These are phyloP conservation scores for Pantala flavescens DNA, from an alignment of 1,140 invertebrate genomes.

Conservation along the genomic window DNA sequence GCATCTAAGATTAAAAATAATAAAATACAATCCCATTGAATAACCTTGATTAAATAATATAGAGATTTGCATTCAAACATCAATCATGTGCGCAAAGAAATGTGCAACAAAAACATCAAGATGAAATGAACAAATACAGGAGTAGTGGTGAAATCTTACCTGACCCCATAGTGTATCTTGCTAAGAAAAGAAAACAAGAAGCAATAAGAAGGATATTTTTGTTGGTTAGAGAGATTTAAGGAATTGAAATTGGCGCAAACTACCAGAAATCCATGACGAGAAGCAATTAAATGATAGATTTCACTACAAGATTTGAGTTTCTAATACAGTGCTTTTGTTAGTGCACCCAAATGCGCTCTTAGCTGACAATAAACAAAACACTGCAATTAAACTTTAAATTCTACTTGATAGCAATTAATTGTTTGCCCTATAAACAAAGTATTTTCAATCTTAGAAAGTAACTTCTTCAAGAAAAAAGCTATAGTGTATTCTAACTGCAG, in stretches of 20 bases:
- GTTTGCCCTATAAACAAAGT: not conserved
- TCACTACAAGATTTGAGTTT: not conserved
- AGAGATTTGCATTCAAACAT: no score
- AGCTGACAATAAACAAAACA: not conserved
- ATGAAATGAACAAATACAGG: no score
- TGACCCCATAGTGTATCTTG: conserved; percentile 47
- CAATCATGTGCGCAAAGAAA: no score
- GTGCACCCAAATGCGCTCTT: not conserved
- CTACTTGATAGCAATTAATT: not conserved
- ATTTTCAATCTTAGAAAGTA: not conserved
- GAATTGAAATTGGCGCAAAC: no score
- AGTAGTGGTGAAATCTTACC: conserved; percentile 36
- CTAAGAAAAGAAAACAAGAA: conserved; percentile 29
- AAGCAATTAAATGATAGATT: no score
- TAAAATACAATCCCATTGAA: no score
- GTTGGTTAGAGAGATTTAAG: no score
- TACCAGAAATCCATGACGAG: no score
- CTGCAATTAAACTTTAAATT: not conserved
- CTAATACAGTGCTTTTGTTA: not conserved
- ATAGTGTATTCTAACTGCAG: not conserved
- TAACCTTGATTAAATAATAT: no score
- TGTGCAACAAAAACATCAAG: no score
- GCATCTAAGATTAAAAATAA: no score
- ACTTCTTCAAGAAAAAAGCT: not conserved
- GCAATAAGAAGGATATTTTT: not conserved